These are phyloP conservation scores for Alfaro cultratus DNA, from an alignment of 2,797 vertebrate species.

Conservation along the genomic window DNA sequence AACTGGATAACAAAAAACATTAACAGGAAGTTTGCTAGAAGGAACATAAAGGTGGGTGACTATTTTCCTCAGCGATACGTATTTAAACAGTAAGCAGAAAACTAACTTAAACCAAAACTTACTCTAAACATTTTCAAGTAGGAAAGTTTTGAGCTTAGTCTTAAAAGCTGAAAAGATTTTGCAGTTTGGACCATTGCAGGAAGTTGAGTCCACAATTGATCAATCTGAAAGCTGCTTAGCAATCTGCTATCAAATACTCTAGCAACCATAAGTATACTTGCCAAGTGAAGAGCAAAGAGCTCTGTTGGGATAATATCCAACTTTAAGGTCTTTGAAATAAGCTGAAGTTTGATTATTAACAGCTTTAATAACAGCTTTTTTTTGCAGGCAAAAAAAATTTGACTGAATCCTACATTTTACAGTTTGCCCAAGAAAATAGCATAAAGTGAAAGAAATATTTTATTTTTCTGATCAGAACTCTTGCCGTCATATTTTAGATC, in stretches of 20 bases:
- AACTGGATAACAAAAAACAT: background rate
- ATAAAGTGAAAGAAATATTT: background rate
- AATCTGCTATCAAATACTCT: background rate
- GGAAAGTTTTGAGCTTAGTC: background rate
- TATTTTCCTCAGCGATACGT: background rate
- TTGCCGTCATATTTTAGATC: background rate
- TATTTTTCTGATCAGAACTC: background rate
- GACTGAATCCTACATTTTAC: background rate
- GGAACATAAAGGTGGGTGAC: background rate
- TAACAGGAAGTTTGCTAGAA: background rate
- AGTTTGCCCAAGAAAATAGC: background rate
- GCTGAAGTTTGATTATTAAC: background rate
- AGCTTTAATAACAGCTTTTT: background rate
- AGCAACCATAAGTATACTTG: background rate
- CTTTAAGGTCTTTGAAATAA: background rate
- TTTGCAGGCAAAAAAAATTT: too few relatives aligned
- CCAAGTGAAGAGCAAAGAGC: background rate
- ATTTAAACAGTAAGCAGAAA: background rate
- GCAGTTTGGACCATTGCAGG: background rate
- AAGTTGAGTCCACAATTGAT: background rate
- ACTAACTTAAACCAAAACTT: background rate
- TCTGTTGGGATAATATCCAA: background rate
- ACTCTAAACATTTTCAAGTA: background rate
- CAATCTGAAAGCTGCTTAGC: background rate
- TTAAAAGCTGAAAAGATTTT: background rate